Evolutionary conservation across 1,140 invertebrate genomes (phyloP).

Genomic region (Bombus confusus): DNA sequence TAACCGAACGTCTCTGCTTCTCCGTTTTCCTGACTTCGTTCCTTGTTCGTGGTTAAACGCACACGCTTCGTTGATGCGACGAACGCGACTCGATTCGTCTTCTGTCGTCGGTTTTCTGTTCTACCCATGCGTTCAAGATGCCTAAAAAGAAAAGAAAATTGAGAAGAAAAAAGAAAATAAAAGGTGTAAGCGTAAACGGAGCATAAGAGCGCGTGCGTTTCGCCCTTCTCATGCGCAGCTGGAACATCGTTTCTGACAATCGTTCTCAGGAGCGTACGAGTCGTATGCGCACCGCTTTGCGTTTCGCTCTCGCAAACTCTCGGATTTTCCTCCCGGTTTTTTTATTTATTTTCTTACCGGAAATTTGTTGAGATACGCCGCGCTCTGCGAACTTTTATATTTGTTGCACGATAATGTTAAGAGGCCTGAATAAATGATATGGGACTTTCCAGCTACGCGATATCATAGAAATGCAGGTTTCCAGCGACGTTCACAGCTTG

Average conservation of each 20-base stretch:
- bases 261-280: slow-evolving; percentile 53
- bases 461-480: slow-evolving; percentile 14
- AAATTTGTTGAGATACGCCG: rapidly evolving
- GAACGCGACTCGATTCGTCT: not conserved
- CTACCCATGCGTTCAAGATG: not conserved
- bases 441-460: too few species aligned
- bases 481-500: not conserved
- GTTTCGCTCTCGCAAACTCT: not conserved
- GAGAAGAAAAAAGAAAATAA: slow-evolving; percentile 1
- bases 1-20: not conserved
- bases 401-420: not conserved
- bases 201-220: slow-evolving; percentile 58
- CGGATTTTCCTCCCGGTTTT: not conserved
- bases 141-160: not conserved
- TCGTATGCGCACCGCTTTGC: not conserved
- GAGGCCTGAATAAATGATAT: not conserved
- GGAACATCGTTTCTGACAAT: slow-evolving; percentile 60
- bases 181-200: slow-evolving; percentile 47
- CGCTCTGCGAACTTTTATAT: not conserved
- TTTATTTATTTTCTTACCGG: not conserved
- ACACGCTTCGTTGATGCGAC: not conserved
- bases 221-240: slow-evolving; percentile 64
- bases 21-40: not conserved
- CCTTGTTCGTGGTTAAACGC: not conserved
- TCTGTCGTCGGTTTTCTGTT: not conserved